Conservation (phyloP, 2,888 invertebrate species). For the Eristalis intricaria region DNA sequence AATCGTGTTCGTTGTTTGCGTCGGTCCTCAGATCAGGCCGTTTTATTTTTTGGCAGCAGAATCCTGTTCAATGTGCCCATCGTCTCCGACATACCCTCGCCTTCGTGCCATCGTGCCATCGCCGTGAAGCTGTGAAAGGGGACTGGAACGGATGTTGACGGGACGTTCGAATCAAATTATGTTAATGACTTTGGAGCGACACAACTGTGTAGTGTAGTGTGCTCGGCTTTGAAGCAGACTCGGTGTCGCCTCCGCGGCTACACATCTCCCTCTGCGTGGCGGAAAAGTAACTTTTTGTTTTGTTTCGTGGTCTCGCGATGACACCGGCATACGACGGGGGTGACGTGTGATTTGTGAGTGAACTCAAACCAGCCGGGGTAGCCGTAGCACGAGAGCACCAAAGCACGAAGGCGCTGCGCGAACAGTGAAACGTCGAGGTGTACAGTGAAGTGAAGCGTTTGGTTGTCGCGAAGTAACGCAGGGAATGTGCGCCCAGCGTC, state of each 20-base stretch:
- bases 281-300: constrained; percentile 44
- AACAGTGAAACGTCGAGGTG: constrained; percentile 1
- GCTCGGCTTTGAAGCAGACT: constrained; percentile 42
- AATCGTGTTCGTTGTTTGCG: constrained; percentile 49
- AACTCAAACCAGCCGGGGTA: neutral
- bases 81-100: neutral
- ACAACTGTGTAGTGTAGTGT: constrained; percentile 25
- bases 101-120: neutral
- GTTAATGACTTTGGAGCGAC: constrained; percentile 53
- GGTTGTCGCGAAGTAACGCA: constrained; percentile 1
- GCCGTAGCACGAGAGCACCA: neutral
- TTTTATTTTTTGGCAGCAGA: neutral
- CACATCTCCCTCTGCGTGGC: neutral
- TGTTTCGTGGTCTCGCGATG: constrained; percentile 35
- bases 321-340: constrained; percentile 19
- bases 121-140: neutral
- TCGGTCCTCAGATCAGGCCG: neutral
- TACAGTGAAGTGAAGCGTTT: constrained; percentile 9
- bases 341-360: constrained; percentile 32
- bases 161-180: constrained; percentile 64
- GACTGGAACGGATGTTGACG: constrained; percentile 49
- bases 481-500: constrained; percentile 55
- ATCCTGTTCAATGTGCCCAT: constrained; percentile 15
- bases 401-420: neutral
- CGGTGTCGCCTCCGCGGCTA: constrained; percentile 45